These are phyloP conservation scores for Masnerella sp. DNA, from an alignment of 2,888 invertebrate genomes.

Conservation along the genomic window DNA sequence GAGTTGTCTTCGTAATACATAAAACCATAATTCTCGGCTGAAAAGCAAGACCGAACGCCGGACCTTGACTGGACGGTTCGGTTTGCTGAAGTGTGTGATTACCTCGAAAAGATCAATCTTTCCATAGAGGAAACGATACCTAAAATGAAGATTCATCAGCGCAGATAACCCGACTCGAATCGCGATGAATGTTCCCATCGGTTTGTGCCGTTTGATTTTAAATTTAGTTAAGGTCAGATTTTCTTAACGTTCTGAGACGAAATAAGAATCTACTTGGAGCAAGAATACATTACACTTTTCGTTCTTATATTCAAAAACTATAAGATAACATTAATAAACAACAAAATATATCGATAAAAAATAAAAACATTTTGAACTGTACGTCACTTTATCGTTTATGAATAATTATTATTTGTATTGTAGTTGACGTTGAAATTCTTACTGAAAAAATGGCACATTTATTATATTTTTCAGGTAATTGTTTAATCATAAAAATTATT, in stretches of 20 bases:
- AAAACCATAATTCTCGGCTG: constrained; percentile 51
- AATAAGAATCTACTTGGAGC: constrained; percentile 12
- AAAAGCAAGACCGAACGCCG: constrained; percentile 45
- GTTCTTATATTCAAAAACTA: constrained; percentile 1
- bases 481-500: too few species aligned
- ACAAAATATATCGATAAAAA: background rate
- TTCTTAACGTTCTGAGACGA: constrained; percentile 17
- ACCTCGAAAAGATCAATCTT: constrained; percentile 58
- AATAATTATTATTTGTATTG: too few species aligned
- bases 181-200: constrained; percentile 49
- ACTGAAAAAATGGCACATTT: too few species aligned
- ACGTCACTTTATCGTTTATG: too few species aligned
- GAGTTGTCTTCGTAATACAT: constrained; percentile 46
- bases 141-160: constrained; percentile 56
- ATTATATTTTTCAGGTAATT: too few species aligned
- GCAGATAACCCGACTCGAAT: constrained; percentile 53
- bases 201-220: constrained; percentile 42
- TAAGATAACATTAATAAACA: background rate
- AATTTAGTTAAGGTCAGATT: constrained; percentile 45
- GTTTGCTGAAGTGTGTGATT: constrained; percentile 57
- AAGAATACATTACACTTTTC: constrained; percentile 24
- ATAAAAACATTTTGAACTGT: too few species aligned
- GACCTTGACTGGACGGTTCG: constrained; percentile 57
- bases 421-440: too few species aligned
- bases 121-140: constrained; percentile 52